These are phyloP conservation scores for Hymenopus coronatus DNA, from an alignment of 2,888 invertebrate genomes.

Conservation along the genomic window DNA sequence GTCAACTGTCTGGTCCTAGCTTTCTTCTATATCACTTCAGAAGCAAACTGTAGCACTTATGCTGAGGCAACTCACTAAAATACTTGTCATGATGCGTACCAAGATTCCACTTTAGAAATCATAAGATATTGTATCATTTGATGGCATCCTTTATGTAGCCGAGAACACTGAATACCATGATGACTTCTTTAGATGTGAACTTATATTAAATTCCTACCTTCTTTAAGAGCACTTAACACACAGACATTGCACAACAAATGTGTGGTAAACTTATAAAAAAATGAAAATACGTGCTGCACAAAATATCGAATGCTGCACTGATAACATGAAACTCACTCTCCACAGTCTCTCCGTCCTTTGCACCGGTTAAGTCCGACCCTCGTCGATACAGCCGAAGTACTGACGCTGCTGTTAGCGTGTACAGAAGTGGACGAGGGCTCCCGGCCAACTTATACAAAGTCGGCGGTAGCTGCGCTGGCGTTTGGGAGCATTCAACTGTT, in stretches of 20 bases:
- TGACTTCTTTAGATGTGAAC: not conserved
- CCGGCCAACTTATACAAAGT: not conserved
- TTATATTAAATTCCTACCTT: not conserved
- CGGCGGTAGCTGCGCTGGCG: not conserved
- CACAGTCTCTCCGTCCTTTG: not conserved
- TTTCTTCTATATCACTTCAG: not conserved
- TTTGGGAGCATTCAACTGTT: not conserved
- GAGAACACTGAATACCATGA: too few species aligned
- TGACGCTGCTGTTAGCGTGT: not conserved
- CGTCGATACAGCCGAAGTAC: conserved; percentile 11
- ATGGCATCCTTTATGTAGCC: not conserved
- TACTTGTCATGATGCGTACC: not conserved
- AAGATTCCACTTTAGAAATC: too few species aligned
- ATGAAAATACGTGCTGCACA: too few species aligned
- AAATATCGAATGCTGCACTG: too few species aligned
- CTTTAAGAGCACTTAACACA: not conserved
- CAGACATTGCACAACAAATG: not conserved
- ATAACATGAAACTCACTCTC: conserved; percentile 6
- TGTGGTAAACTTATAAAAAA: not conserved
- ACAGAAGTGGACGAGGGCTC: not conserved
- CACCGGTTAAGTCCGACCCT: conserved; percentile 13
- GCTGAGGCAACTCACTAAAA: not conserved
- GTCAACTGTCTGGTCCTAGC: not conserved
- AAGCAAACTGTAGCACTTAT: not conserved
- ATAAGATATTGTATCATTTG: too few species aligned